Base-by-base conservation (phyloP, 1,140 invertebrate species). In the Drosophila fuyamai region DNA sequence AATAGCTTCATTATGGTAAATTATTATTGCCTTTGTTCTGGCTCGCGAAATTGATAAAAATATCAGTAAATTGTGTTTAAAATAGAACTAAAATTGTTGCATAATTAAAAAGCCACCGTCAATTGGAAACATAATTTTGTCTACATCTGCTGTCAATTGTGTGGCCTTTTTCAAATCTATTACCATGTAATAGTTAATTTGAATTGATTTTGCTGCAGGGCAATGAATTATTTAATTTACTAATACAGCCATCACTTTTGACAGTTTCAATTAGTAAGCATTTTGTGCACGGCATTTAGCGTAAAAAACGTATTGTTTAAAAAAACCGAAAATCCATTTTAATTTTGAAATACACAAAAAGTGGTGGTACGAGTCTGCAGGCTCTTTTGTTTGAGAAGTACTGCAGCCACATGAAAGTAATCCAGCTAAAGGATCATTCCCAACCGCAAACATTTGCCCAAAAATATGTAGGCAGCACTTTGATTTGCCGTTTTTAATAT, bases 401-500 rank as follows among this genome's bases (percentile, higher is more conserved):
- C 32, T 67, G 74, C 74, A 85, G 80, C 82, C 81, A 81, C 82
- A 85, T 78, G 85, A 86, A 86, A 88, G 83, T 88, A 88, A 82
- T 88, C 82, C 83, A 79, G 68, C 18, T 50, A 68, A 40, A 77
- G 62, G 48, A 77, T 77, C 76, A 76, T 23, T 50, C 47, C 53
- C 60, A 85, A 85, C 79, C 82, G 82, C 82, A 85, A 88, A 88
- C 82, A 88, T 86, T 82, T 88, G 83, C 83, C 83, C 79, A 23
- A 68, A 82, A 79, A 84, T 73, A 66, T 53, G 76, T 63, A 73
- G 48, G 59, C 66, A 75, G 76, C 79, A 89, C 80, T 89, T 89
- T 89, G 84, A 89, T 78, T 85, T 86, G 78, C 67, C 61, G 80
- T 81, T 88, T 82, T 82, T 82, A 85, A 88, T 88, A 88, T 89